These are phyloP conservation scores for Diadumene lineata DNA, from an alignment of 92 coral and sea anemone genomes.

Conservation along the genomic window DNA sequence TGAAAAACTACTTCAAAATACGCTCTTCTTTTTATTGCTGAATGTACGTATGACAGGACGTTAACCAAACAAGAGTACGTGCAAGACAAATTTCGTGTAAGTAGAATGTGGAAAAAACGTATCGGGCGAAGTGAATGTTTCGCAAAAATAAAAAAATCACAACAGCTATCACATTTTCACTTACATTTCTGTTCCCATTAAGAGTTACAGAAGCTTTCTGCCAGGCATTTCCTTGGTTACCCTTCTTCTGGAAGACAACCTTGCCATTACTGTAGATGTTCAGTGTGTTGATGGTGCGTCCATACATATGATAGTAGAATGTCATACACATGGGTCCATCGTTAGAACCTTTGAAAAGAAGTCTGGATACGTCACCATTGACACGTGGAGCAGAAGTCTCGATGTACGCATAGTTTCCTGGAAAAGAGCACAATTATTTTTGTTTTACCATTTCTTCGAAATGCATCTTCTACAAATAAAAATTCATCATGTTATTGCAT, in stretches of 20 bases:
- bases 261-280: conserved; percentile 20
- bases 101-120: too few relatives aligned
- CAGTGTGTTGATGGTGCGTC: conserved; percentile 18
- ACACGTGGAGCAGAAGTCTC: conserved; percentile 36
- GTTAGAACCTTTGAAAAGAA: conserved; percentile 8
- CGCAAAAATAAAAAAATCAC: too few relatives aligned
- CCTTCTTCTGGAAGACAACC: neutral
- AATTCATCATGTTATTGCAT: too few relatives aligned
- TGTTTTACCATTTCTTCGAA: too few relatives aligned
- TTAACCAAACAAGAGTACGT: too few relatives aligned
- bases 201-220: conserved; percentile 7
- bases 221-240: conserved; percentile 47
- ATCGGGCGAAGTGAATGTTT: too few relatives aligned
- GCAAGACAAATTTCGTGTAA: too few relatives aligned
- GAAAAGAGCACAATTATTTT: too few relatives aligned
- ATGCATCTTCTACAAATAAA: too few relatives aligned
- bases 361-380: conserved; percentile 24
- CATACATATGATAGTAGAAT: conserved; percentile 55
- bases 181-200: conserved; percentile 8
- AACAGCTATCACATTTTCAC: neutral
- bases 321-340: conserved; percentile 40
- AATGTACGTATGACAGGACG: too few relatives aligned
- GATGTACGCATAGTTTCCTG: conserved; percentile 29
- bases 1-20: too few relatives aligned
- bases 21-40: too few relatives aligned